phyloP scores from a whole-genome alignment of 1,140 invertebrate species.

The Drosophila littoralis region DNA sequence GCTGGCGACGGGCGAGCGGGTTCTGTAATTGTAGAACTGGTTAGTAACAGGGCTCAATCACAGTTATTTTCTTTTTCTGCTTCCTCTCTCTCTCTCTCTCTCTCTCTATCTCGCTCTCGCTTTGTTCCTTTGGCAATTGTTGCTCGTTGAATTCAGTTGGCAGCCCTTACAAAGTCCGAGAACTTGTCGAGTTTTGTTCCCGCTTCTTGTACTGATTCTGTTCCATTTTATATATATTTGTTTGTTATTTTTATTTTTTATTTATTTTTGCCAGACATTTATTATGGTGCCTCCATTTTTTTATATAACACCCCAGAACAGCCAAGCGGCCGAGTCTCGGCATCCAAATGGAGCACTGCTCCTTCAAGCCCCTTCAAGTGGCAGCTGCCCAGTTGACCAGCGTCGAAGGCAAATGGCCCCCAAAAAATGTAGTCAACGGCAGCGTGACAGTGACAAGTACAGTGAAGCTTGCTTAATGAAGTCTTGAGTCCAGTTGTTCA shows the following conservation, averaged over 20 bases:
- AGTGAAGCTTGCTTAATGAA: slow-evolving; percentile 47
- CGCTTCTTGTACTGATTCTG: slow-evolving; percentile 21
- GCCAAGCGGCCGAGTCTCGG: slow-evolving; percentile 46
- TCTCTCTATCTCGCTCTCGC: neutral
- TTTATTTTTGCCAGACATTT: slow-evolving; percentile 31
- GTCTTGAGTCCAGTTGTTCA: slow-evolving; percentile 19
- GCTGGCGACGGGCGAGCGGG: neutral
- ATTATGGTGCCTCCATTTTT: slow-evolving; percentile 38
- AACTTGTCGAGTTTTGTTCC: slow-evolving; percentile 34
- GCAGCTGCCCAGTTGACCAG: slow-evolving; percentile 52
- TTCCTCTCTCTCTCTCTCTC: neutral
- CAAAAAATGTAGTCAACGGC: slow-evolving; percentile 14
- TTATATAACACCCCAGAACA: slow-evolving; percentile 44
- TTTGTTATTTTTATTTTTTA: slow-evolving; percentile 12
- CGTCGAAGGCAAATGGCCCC: slow-evolving; percentile 29
- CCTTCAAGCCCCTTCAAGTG: slow-evolving; percentile 44
- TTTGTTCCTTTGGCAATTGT: slow-evolving; percentile 55
- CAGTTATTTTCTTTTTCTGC: slow-evolving; percentile 32
- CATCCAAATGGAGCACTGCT: slow-evolving; percentile 18
- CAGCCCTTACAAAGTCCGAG: slow-evolving; percentile 34
- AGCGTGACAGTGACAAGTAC: slow-evolving; percentile 29
- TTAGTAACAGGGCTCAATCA: slow-evolving; percentile 56
- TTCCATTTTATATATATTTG: slow-evolving; percentile 12
- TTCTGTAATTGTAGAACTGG: neutral
- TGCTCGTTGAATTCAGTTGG: slow-evolving; percentile 74